Evolutionary conservation across 1,140 invertebrate genomes (phyloP), one percentile per base, ranked within the genome.

Genomic region (Drosophila pectinifera): DNA sequence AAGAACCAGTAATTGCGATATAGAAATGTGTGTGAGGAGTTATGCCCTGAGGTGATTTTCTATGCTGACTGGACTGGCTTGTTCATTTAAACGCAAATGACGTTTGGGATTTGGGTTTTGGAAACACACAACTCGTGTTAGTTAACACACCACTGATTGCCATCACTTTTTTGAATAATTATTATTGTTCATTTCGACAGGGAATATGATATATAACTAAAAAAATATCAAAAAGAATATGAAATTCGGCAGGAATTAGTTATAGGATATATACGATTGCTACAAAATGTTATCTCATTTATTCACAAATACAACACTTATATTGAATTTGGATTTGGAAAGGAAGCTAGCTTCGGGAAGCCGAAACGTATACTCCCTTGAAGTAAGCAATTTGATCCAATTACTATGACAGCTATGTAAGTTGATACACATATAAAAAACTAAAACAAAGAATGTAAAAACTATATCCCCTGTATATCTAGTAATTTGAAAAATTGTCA

Each of bases 21-120:
- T 18, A 20, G 24, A 16, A 51, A 34, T 36, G 14, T 53, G 31
- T 36, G 13, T 10, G 31, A 53, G 31, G 45, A 41, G 7, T 22
- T 10, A 31, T 45, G 48, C 48, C 57, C 53, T 20, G 8, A 13
- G 63, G 39, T 34, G 16, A 20, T 34, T 49, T 34, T n/a, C 13
- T 8, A 31, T 31, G 46, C 22, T 20, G 41, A 48, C 45, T 43
- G 38, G 11, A 45, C 46, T 24, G 51, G 41, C 45, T 22, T 78
- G 64, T 64, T 88, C 77, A 88, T 88, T 89, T 80, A 80, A 58
- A 84, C 85, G 73, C 77, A 89, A 88, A 90, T 84, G 73, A 84
- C 82, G 54, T 63, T 58, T 61, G 85, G 84, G 80, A 80, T 63
- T 73, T 82, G 63, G 38, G 24, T 13, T 22, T 53, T 36, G 16